Base-by-base conservation (phyloP, 2,797 vertebrate species). In the Phylloscopus collybita region DNA sequence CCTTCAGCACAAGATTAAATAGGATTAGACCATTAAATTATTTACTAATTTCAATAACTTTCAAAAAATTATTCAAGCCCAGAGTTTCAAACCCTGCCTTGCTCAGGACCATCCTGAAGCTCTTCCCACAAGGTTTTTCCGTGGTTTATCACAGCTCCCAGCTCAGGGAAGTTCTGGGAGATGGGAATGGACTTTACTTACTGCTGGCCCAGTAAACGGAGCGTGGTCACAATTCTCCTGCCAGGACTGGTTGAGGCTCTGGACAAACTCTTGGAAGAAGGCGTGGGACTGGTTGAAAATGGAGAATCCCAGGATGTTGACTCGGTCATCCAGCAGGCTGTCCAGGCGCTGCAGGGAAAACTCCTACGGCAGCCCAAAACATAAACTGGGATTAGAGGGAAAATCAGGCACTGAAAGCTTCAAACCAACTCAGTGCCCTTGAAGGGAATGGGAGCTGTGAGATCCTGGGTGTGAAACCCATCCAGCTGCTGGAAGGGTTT, bases 241-340 rank as follows among this genome's bases (percentile, higher is more conserved):
- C 99, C 99, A 99, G 88, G 99, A 99, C 90, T 99, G 98, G 97
- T 99, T 99, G 98, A 99, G 99, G 96, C 99, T 99, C 93, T 99
- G 98, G 25, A 98, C 98, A 94, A 99, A 99, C 97, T 99, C 99
- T 97, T 99, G 98, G 98, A 99, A 99, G 97, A 99, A 99, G 91
- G 98, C 98, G 59, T 99, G 99, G 9, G 99, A 99, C 90, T 98
- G 98, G 98, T 99, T 99, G 98, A 99, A 99, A 96, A 99, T 99
- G 34, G 99, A 99, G 97, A 99, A 99, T 11, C 99, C 99, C 62
- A 99, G 95, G 72, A 99, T 98, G 98, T 99, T 99, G 96, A 99
- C 99, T 64, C 99, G 96, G 53, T 99, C 98, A 1, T 99, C 98
- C 36, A 97, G 97, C 70, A 99, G 97, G 61, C 98, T 98, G 80